Conservation (phyloP, 1,140 invertebrate species). For the Eumeta japonica region DNA sequence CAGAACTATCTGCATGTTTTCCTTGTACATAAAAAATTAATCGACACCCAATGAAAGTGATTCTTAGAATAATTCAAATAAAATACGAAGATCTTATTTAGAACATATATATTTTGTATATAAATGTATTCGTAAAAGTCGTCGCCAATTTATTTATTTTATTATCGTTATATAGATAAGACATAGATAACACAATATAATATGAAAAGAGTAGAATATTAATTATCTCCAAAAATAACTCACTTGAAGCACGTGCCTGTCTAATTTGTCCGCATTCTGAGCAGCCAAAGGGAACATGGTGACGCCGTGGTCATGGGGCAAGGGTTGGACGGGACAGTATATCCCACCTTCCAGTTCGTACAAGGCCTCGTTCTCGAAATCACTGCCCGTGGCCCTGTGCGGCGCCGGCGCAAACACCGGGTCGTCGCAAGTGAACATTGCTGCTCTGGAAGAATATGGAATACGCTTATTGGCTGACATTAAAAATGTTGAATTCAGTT, state of each 20-base stretch:
- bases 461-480: background rate
- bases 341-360: constrained; percentile 71
- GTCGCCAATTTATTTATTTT: no score
- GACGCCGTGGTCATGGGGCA: constrained; percentile 83
- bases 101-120: no score
- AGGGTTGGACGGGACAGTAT: constrained; percentile 82
- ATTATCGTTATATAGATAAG: background rate
- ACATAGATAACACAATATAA: background rate
- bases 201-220: background rate
- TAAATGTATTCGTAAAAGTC: no score
- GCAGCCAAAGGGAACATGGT: constrained; percentile 75
- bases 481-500: no score
- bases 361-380: constrained; percentile 48
- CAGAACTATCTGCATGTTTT: no score
- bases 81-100: no score
- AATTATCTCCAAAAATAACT: constrained; percentile 6
- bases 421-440: constrained; percentile 35
- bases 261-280: constrained; percentile 64
- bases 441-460: constrained; percentile 35
- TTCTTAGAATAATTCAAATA: no score
- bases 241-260: constrained; percentile 78
- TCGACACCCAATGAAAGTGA: no score
- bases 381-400: constrained; percentile 25
- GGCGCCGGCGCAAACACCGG: constrained; percentile 36
- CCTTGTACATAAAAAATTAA: no score